Percentiles rank a stretch among this genome's conserved stretches.
phyloP scores from a whole-genome alignment of 2,888 invertebrate species.

The Eueremaeus valkanovi region DNA sequence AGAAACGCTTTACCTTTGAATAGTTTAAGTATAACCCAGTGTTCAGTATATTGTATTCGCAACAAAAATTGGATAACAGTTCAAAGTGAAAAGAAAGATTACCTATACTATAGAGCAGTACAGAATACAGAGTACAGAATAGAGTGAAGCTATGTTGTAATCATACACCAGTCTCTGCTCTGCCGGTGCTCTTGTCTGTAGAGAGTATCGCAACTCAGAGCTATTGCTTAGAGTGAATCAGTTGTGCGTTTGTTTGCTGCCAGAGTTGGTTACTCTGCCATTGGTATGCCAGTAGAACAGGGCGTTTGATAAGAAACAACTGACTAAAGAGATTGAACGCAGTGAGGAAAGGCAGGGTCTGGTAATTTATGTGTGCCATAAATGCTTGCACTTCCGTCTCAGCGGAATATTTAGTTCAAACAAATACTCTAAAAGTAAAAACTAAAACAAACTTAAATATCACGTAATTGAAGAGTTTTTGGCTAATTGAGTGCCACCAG shows the following conservation, averaged over 20 bases:
- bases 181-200: slow-evolving; percentile 15
- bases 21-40: slow-evolving; percentile 4
- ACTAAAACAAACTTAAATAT: slow-evolving; percentile 29
- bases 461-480: slow-evolving; percentile 30
- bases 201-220: too few relatives aligned
- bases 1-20: slow-evolving; percentile 29
- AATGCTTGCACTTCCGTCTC: slow-evolving; percentile 19
- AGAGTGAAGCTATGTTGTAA: too few relatives aligned
- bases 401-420: slow-evolving; percentile 21
- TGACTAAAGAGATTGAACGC: slow-evolving; percentile 35
- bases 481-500: slow-evolving; percentile 21
- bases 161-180: background rate
- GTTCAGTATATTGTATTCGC: slow-evolving; percentile 17
- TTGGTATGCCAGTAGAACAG: slow-evolving; percentile 25
- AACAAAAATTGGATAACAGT: slow-evolving; percentile 23
- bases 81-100: background rate
- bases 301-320: slow-evolving; percentile 36
- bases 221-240: background rate
- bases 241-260: slow-evolving; percentile 5
- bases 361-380: slow-evolving; percentile 26
- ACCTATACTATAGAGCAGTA: background rate
- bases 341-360: slow-evolving; percentile 20
- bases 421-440: slow-evolving; percentile 16
- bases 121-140: background rate
- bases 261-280: slow-evolving; percentile 4